These are phyloP conservation scores for Antedon bifida DNA, from an alignment of 35 echinoderm and acorn worm genomes.

Conservation along the genomic window DNA sequence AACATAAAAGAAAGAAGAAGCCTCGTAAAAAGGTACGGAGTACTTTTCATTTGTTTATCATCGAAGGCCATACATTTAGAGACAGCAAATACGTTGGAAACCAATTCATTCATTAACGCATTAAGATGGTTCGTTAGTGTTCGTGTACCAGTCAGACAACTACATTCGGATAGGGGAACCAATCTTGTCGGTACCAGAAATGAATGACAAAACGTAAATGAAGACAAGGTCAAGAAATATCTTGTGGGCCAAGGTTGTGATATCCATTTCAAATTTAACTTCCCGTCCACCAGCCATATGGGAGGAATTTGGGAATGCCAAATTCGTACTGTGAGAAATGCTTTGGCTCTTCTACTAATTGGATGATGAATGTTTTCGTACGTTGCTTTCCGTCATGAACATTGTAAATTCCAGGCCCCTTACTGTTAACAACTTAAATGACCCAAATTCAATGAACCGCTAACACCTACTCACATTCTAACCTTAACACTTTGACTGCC, in stretches of 20 bases:
- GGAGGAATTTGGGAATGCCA: no score
- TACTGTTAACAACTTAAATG: no score
- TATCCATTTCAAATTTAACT: no score
- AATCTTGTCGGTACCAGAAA: constrained; percentile 42
- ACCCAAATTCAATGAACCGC: no score
- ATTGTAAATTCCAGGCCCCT: no score
- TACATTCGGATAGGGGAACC: constrained; percentile 27
- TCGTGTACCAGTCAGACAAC: constrained; percentile 25
- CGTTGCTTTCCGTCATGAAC: no score
- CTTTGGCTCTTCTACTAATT: no score
- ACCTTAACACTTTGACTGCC: no score
- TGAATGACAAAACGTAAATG: constrained; percentile 14
- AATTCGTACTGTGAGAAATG: no score
- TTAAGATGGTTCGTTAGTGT: constrained; percentile 19
- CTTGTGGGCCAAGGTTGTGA: constrained; percentile 15
- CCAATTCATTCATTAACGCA: constrained; percentile 31
- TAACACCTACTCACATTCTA: no score
- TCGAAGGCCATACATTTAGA: constrained; percentile 29
- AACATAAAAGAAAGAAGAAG: constrained; percentile 8
- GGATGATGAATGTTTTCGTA: no score
- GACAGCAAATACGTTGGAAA: constrained; percentile 6
- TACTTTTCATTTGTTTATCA: constrained; percentile 42
- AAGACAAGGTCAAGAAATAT: constrained; percentile 21
- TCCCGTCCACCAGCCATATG: no score
- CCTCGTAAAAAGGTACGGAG: constrained; percentile 36